Base-by-base conservation (phyloP, 2,797 vertebrate genomes). In the Cetoscarus ocellatus region DNA sequence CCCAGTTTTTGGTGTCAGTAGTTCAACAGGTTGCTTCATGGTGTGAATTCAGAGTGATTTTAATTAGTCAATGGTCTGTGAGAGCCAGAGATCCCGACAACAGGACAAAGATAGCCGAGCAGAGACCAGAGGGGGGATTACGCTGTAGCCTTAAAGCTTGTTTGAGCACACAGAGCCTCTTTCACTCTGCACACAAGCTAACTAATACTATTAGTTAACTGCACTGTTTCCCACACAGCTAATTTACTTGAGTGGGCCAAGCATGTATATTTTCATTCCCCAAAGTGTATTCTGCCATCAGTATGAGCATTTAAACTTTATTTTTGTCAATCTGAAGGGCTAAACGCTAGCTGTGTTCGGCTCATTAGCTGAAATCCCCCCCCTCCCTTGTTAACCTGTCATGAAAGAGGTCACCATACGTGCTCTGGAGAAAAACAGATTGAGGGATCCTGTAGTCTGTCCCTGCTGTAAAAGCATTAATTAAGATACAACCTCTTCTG, bases 121-220 rank as follows among this genome's bases (percentile, higher is more conserved):
- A 85, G 62, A 71, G 77, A 50, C 61, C 27, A 66, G 62, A 73
- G 69, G 9, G 17, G 60, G 90, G 87, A 91, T 90, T 91, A 87
- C 67, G 57, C 62, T 40, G 58, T 55, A 79, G 79, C 78, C 84
- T 59, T 75, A 80, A 91, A 92, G 86, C 89, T 73, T 80, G 85
- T 89, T 86, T 80, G 45, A 85, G 70, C 72, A 85, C 56, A 74
- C 49, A 79, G n/a, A 81, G 59, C 58, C 35, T 67, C 74, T 69
- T 72, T 67, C 42, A 57, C 61, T 61, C 59, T 10, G 48, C 58
- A 61, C 77, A 69, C 73, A 68, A 44, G 58, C 62, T 64, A 61
- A 78, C 70, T 75, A 84, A 88, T 73, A 74, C 68, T 14, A 77
- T 86, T 70, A 79, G 67, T 74, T 67, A 62, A 77, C 52, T 73